Conservation (phyloP, 1,140 invertebrate species). For the Achroia grisella region DNA sequence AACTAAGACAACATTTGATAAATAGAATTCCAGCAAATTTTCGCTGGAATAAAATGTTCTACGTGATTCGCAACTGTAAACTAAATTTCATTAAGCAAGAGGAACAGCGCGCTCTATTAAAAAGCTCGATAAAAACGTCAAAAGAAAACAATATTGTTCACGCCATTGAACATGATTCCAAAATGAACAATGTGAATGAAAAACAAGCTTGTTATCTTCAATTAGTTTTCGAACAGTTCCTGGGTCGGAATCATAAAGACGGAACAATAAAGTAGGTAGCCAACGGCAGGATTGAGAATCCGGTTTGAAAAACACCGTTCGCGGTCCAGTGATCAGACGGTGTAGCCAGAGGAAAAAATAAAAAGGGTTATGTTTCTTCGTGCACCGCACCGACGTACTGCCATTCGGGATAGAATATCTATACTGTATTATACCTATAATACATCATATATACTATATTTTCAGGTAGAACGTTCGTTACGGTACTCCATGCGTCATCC, state of each 20-base stretch:
- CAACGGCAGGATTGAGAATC: slow-evolving; percentile 29
- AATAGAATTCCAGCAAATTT: slow-evolving; percentile 11
- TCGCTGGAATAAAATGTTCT: slow-evolving; percentile 10
- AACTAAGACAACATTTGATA: slow-evolving; percentile 11
- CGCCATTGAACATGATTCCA: slow-evolving; percentile 26
- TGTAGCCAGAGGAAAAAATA: slow-evolving; percentile 16
- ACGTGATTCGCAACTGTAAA: slow-evolving; percentile 13
- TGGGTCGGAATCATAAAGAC: slow-evolving; percentile 44
- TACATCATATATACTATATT: background rate
- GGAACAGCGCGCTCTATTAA: slow-evolving; percentile 3
- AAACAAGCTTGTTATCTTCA: slow-evolving; percentile 58
- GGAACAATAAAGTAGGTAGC: slow-evolving; percentile 33
- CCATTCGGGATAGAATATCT: too few relatives aligned
- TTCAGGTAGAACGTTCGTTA: background rate
- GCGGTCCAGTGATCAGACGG: slow-evolving; percentile 25
- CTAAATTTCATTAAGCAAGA: slow-evolving; percentile 9
- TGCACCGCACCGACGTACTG: background rate
- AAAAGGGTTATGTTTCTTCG: slow-evolving; percentile 36
- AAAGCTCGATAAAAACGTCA: slow-evolving; percentile 20
- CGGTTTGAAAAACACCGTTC: slow-evolving; percentile 41
- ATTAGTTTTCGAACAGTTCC: slow-evolving; percentile 52
- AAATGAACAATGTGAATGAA: slow-evolving; percentile 38
- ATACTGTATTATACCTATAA: slow-evolving; percentile 1
- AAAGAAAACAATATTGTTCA: slow-evolving; percentile 38
- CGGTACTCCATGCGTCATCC: slow-evolving; percentile 3